Evolutionary conservation across 2,797 vertebrate genomes (phyloP).

Genomic region (Megalops cyprinoides): DNA sequence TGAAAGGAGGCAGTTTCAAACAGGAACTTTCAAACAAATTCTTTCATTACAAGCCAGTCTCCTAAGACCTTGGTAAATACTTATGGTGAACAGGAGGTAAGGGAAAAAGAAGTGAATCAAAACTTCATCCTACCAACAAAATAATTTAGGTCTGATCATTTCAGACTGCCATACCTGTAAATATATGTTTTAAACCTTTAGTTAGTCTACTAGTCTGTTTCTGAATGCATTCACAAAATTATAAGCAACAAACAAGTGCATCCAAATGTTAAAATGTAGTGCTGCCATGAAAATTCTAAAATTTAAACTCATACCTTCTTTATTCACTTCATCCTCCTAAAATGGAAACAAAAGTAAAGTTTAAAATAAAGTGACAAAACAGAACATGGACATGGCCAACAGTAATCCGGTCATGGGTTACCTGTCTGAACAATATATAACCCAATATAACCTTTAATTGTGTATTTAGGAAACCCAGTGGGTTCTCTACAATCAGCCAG

Average conservation of each 20-base stretch:
- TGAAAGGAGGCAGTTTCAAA: too few relatives aligned
- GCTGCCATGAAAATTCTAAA: not conserved
- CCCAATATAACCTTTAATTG: not conserved
- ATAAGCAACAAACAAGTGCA: not conserved
- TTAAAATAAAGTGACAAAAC: not conserved
- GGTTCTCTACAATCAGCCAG: not conserved
- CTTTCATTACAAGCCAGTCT: too few relatives aligned
- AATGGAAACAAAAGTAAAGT: slow-evolving; percentile 33
- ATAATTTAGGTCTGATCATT: too few relatives aligned
- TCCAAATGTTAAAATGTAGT: too few relatives aligned
- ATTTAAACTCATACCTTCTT: slow-evolving; percentile 79
- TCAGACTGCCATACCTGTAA: too few relatives aligned
- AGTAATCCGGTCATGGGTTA: not conserved
- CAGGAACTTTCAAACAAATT: too few relatives aligned
- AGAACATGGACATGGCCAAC: not conserved
- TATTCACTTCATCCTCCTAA: slow-evolving; percentile 82
- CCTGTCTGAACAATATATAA: not conserved
- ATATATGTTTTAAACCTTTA: too few relatives aligned
- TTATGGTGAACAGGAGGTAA: too few relatives aligned
- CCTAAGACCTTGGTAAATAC: too few relatives aligned
- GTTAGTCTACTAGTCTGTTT: not conserved
- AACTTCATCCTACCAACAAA: too few relatives aligned
- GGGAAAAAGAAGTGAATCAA: too few relatives aligned
- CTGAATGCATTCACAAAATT: not conserved
- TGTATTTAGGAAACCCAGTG: not conserved